Conservation (phyloP, 2,888 invertebrate genomes). For the Onthophagus sagittarius region DNA sequence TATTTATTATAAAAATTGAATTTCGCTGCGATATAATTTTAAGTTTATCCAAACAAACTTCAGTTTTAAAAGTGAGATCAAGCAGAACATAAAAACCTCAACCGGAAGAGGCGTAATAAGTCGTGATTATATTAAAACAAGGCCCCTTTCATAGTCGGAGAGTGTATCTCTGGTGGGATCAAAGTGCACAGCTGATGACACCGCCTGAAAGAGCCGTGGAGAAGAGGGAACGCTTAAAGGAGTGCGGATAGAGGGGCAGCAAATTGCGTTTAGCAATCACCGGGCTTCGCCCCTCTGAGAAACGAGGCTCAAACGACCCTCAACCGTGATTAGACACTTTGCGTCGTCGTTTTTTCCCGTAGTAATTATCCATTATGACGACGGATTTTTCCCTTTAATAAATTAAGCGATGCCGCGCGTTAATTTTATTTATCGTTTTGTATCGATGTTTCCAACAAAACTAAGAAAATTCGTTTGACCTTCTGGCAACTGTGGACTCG, state of each 20-base stretch:
- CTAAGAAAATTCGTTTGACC: neutral
- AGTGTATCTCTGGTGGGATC: constrained; percentile 4
- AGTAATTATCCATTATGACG: neutral
- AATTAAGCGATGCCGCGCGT: neutral
- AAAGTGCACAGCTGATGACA: constrained; percentile 12
- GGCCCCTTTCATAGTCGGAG: neutral
- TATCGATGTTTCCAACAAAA: neutral
- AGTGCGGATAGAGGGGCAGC: neutral
- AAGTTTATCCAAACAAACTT: neutral
- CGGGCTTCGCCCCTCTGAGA: neutral
- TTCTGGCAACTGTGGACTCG: no score
- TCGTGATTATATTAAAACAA: constrained; percentile 6
- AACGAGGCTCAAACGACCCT: neutral
- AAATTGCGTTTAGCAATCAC: constrained; percentile 7
- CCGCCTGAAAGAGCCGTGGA: neutral
- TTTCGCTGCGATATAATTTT: neutral
- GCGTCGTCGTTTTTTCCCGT: neutral
- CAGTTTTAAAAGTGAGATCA: neutral
- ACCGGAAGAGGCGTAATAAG: constrained; percentile 5
- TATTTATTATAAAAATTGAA: neutral
- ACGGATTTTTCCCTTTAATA: neutral
- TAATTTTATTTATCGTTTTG: neutral
- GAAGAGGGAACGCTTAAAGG: neutral
- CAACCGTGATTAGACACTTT: neutral
- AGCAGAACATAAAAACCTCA: neutral